These are phyloP conservation scores for Micrasema minimum DNA, from an alignment of 1,140 invertebrate species.

Conservation along the genomic window DNA sequence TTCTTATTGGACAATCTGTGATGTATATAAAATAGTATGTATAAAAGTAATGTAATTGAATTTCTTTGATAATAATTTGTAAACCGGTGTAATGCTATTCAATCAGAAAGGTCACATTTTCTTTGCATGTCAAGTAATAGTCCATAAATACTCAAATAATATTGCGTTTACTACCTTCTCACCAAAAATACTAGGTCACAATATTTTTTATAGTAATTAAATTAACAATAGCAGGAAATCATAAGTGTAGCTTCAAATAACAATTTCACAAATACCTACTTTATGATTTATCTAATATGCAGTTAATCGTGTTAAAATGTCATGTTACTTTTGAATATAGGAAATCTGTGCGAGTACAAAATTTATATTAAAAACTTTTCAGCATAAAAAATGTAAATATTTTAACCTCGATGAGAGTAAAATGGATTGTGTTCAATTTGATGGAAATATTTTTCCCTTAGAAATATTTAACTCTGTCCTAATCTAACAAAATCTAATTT, in stretches of 20 bases:
- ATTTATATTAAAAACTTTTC: slow-evolving; percentile 22
- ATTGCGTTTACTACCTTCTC: not conserved
- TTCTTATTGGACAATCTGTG: slow-evolving; percentile 27
- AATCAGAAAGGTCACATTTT: slow-evolving; percentile 7
- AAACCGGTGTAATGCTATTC: slow-evolving; percentile 20
- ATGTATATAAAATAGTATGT: slow-evolving; percentile 31
- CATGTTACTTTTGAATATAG: slow-evolving; percentile 10
- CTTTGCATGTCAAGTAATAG: not conserved
- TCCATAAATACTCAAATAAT: not conserved
- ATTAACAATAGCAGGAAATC: no score
- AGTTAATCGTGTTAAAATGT: no score
- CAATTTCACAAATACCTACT: no score
- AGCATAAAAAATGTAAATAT: slow-evolving; percentile 9
- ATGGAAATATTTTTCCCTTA: no score
- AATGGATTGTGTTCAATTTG: no score
- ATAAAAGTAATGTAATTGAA: slow-evolving; percentile 10
- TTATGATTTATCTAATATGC: no score
- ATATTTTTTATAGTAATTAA: not conserved
- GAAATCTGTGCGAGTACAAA: slow-evolving; percentile 33
- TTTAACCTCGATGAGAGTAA: not conserved
- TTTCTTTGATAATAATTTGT: slow-evolving; percentile 16
- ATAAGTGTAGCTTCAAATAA: no score
- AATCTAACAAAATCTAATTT: no score
- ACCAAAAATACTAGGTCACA: slow-evolving; percentile 3
- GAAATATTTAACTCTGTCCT: no score